These are phyloP conservation scores for Sitobion miscanthi DNA, from an alignment of 1,140 invertebrate species.

Conservation along the genomic window DNA sequence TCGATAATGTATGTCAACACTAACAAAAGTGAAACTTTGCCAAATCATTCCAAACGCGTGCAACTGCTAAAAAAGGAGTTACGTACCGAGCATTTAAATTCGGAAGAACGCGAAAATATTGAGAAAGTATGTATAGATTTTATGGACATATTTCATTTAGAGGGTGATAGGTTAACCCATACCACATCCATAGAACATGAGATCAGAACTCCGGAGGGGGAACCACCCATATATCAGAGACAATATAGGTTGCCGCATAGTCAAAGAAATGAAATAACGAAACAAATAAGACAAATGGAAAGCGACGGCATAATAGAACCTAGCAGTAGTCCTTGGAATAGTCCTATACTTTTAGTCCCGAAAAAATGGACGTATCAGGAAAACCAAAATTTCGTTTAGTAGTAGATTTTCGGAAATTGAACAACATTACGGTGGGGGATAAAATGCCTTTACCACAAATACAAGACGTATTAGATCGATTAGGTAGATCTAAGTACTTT, in stretches of 20 bases:
- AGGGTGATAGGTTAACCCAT: too few species aligned
- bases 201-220: too few species aligned
- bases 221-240: too few species aligned
- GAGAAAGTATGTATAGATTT: neutral
- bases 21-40: neutral
- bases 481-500: slow-evolving; percentile 62
- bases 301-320: slow-evolving; percentile 45
- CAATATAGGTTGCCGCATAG: too few species aligned
- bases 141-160: too few species aligned
- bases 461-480: slow-evolving; percentile 63
- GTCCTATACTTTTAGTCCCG: slow-evolving; percentile 58
- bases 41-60: too few species aligned
- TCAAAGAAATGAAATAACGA: too few species aligned
- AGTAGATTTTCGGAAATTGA: slow-evolving; percentile 60
- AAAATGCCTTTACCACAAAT: slow-evolving; percentile 65
- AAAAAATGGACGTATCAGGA: slow-evolving; percentile 59
- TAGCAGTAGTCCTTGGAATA: slow-evolving; percentile 56
- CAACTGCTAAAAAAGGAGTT: neutral
- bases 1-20: neutral
- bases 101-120: neutral
- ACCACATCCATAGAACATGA: too few species aligned
- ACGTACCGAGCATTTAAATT: neutral
- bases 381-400: slow-evolving; percentile 59
- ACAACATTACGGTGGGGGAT: slow-evolving; percentile 60
- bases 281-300: too few species aligned